Evolutionary conservation across 2,888 invertebrate genomes (phyloP), one percentile per base, ranked within the genome.

Genomic region (Dryocosmus kuriphilus): DNA sequence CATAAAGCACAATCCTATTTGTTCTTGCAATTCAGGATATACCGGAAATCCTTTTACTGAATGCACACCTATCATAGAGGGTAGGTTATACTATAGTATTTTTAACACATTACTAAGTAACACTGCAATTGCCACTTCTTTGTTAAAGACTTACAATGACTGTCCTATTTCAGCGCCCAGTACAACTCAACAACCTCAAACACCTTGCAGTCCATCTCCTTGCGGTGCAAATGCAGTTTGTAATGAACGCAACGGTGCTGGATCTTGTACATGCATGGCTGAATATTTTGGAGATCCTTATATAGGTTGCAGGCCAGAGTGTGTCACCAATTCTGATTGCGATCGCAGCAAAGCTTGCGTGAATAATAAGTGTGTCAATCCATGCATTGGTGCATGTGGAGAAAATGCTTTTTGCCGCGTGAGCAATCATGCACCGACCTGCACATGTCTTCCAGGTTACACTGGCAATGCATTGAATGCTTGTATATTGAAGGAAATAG

Each of bases 201-300:
- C 90, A 51, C 97, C 97, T 2, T 97, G 97, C 89, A 95, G 95
- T 90, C 96, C 96, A 61, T 96, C 96, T 46, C 97, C 97, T 3
- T 97, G 97, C 89, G 97, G 97, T 41, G 95, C 96, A 16, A 97
- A 97, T 90, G 95, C 98, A 16, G 88, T 96, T 78, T 98, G 98
- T 88, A 96, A 95, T 88, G 97, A 96, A 91, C 94, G 95, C 85
- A 96, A 96, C 90, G 95, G 95, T 46, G 97, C 96, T 24, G 97
- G 97, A 74, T 95, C 97, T 24, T 98, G 98, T 89, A 94, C 94
- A 19, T 98, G 98, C 89, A 91, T 96, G 77, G 94, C 95, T 16
- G 96, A 96, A 89, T 97, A 97, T 90, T 95, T 95, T 85, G 98
- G 98, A 55, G 97, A 98, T 92, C 97, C 98, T 0, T 97, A 97